These are phyloP conservation scores for Ferdinandea cuprea DNA, from an alignment of 2,888 invertebrate genomes.

Conservation along the genomic window DNA sequence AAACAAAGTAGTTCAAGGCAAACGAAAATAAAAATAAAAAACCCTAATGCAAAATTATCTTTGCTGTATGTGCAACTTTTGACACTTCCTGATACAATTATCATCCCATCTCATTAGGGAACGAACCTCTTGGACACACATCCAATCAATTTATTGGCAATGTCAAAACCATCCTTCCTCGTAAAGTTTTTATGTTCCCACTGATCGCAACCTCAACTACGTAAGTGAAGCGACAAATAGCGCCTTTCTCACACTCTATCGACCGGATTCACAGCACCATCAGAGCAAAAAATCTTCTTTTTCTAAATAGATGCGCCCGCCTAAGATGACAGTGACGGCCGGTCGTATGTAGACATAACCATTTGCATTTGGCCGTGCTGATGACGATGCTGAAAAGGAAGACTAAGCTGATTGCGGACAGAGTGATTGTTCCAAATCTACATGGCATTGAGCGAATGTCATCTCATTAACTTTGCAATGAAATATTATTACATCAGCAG, in stretches of 20 bases:
- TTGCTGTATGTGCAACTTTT: background rate
- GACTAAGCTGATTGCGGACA: conserved; percentile 28
- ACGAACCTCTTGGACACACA: background rate
- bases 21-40: too few species aligned
- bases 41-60: background rate
- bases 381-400: conserved; percentile 3
- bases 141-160: conserved; percentile 52
- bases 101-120: conserved; percentile 14
- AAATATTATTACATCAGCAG: conserved; percentile 59
- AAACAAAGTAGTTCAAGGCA: conserved; percentile 7
- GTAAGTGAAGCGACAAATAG: conserved; percentile 30
- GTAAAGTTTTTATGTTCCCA: conserved; percentile 47
- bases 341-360: conserved; percentile 21
- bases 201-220: background rate
- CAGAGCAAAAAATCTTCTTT: conserved; percentile 34
- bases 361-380: conserved; percentile 45
- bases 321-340: conserved; percentile 40
- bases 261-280: conserved; percentile 39
- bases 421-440: conserved; percentile 57
- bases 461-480: conserved; percentile 60
- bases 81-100: conserved; percentile 18
- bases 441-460: conserved; percentile 52
- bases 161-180: conserved; percentile 47
- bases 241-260: conserved; percentile 66
- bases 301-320: conserved; percentile 35